phyloP scores from a whole-genome alignment of 2,888 invertebrate genomes.

The Iselma pallidipennis region DNA sequence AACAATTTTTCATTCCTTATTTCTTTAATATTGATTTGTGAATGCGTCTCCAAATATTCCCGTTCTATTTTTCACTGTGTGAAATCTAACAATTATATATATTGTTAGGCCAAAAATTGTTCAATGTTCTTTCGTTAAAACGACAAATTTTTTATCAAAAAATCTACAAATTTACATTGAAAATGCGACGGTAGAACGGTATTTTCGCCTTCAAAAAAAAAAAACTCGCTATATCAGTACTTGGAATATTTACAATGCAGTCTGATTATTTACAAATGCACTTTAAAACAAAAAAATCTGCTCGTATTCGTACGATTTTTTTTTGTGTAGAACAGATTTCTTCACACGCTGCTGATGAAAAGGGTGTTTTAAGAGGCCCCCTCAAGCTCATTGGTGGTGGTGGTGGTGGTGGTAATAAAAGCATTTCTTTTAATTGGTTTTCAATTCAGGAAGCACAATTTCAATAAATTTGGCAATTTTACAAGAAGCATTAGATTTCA shows the following conservation, averaged over 20 bases:
- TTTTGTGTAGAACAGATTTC: slow-evolving; percentile 11
- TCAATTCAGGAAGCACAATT: slow-evolving; percentile 20
- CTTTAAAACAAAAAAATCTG: slow-evolving; percentile 14
- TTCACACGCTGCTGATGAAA: slow-evolving; percentile 5
- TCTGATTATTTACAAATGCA: slow-evolving; percentile 28
- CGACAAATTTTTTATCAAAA: slow-evolving; percentile 20
- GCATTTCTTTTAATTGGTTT: slow-evolving; percentile 9
- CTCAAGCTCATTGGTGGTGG: slow-evolving; percentile 21
- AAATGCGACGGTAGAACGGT: slow-evolving; percentile 7
- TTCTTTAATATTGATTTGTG: too few relatives aligned
- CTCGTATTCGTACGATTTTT: background rate
- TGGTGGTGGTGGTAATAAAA: slow-evolving; percentile 11
- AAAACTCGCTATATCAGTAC: slow-evolving; percentile 17
- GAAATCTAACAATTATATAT: slow-evolving; percentile 15
- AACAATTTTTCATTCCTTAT: slow-evolving; percentile 21
- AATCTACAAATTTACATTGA: slow-evolving; percentile 10
- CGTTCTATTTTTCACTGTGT: too few relatives aligned
- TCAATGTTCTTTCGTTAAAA: slow-evolving; percentile 26
- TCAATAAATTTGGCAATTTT: background rate
- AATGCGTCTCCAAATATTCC: too few relatives aligned
- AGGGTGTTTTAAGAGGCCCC: slow-evolving; percentile 14
- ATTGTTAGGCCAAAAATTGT: slow-evolving; percentile 16
- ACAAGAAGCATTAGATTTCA: background rate
- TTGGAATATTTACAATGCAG: slow-evolving; percentile 29
- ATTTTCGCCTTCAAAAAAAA: slow-evolving; percentile 14